Percentiles rank a stretch among this genome's conserved stretches.
These are phyloP conservation scores for Cataglyphis hispanica DNA, from an alignment of 1,140 invertebrate genomes.

Conservation along the genomic window DNA sequence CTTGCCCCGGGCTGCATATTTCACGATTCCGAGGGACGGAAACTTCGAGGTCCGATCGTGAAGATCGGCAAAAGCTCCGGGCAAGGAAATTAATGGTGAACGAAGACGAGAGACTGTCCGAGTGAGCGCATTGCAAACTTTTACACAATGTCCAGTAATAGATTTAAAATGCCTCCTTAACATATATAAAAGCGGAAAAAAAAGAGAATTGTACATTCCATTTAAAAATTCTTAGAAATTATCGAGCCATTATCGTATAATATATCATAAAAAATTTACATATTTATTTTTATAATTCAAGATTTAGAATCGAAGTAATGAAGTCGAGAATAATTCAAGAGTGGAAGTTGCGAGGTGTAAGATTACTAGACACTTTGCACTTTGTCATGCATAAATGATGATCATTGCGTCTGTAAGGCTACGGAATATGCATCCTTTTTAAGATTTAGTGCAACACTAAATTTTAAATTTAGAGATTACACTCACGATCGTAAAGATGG, in stretches of 20 bases:
- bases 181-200: too few species aligned
- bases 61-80: constrained; percentile 43
- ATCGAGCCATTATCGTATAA: background rate
- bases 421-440: background rate
- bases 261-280: background rate
- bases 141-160: background rate
- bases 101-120: constrained; percentile 34
- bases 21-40: constrained; percentile 36
- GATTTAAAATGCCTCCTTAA: constrained; percentile 7
- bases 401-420: background rate
- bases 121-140: constrained; percentile 6
- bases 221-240: background rate
- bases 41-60: constrained; percentile 45
- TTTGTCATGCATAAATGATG: background rate
- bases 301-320: background rate
- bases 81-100: constrained; percentile 52
- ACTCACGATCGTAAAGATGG: constrained; percentile 1
- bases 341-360: background rate
- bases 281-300: background rate
- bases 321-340: background rate
- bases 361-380: background rate
- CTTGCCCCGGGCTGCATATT: constrained; percentile 66
- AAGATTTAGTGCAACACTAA: background rate
- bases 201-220: background rate
- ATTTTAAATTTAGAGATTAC: constrained; percentile 33